These are phyloP conservation scores for Chrysolina oricalcia DNA, from an alignment of 2,888 invertebrate genomes.

Conservation along the genomic window DNA sequence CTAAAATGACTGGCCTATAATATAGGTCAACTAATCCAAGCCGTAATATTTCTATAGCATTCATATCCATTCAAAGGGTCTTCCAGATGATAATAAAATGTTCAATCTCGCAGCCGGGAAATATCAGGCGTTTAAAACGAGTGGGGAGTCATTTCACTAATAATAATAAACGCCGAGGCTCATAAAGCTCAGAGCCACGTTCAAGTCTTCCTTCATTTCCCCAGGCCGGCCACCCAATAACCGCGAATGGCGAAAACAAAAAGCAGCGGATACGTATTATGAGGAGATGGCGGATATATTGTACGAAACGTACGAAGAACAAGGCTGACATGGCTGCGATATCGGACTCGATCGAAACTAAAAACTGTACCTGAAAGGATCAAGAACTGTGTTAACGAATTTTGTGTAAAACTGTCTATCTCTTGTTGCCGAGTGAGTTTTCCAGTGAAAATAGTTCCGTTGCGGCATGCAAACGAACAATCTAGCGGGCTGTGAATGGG, in stretches of 20 bases:
- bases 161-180: not conserved
- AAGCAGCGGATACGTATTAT: slow-evolving; percentile 61
- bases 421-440: slow-evolving; percentile 4
- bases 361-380: slow-evolving; percentile 3
- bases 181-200: not conserved
- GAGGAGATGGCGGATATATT: slow-evolving; percentile 71
- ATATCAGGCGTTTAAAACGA: not conserved
- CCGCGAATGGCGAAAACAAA: slow-evolving; percentile 23
- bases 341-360: slow-evolving; percentile 61
- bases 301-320: slow-evolving; percentile 71
- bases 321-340: slow-evolving; percentile 65
- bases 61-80: no score
- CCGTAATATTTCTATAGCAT: no score
- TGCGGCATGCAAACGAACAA: slow-evolving; percentile 15
- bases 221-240: slow-evolving; percentile 4
- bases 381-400: not conserved
- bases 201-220: slow-evolving; percentile 6
- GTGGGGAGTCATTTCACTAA: not conserved
- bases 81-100: no score
- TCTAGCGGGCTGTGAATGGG: slow-evolving; percentile 19
- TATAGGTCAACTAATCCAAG: no score
- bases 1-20: no score
- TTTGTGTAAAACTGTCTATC: slow-evolving; percentile 12
- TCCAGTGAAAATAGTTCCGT: slow-evolving; percentile 26
- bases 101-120: no score